phyloP scores from a whole-genome alignment of 1,140 invertebrate species.

The Araneus ventricosus region DNA sequence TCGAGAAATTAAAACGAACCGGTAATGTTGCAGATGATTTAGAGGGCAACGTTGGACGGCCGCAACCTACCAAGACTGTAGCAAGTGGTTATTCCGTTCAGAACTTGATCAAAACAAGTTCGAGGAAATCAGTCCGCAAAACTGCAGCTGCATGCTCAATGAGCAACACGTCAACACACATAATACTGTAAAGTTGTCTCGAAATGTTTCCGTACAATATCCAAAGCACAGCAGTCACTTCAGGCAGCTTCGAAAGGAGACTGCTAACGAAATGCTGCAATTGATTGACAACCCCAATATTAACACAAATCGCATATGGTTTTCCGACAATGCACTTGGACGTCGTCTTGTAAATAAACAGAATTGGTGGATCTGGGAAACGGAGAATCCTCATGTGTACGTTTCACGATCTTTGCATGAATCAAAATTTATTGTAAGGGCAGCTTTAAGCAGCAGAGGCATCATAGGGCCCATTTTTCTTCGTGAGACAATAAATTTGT shows the following conservation, averaged over 20 bases:
- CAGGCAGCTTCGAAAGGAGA: background rate
- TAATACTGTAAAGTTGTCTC: background rate
- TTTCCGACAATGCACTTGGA: constrained; percentile 42
- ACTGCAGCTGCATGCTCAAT: too few species aligned
- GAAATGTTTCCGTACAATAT: constrained; percentile 23
- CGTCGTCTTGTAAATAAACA: constrained; percentile 37
- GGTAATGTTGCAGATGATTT: too few species aligned
- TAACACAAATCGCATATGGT: constrained; percentile 49
- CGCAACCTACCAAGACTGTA: too few species aligned
- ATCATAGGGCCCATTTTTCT: constrained; percentile 42
- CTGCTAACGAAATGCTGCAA: constrained; percentile 18
- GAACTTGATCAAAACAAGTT: too few species aligned
- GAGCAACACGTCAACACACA: too few species aligned
- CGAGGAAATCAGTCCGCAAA: too few species aligned
- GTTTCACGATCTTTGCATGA: constrained; percentile 35
- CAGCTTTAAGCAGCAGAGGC: constrained; percentile 2
- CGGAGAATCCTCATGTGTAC: constrained; percentile 36
- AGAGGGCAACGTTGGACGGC: too few species aligned
- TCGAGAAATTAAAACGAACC: too few species aligned
- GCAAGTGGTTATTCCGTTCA: too few species aligned
- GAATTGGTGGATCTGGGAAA: constrained; percentile 38
- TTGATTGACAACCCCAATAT: background rate
- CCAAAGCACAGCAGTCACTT: constrained; percentile 19
- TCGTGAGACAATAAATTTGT: background rate
- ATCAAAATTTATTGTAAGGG: constrained; percentile 34